These are phyloP conservation scores for Catocala fraxini DNA, from an alignment of 2,888 invertebrate genomes.

Conservation along the genomic window DNA sequence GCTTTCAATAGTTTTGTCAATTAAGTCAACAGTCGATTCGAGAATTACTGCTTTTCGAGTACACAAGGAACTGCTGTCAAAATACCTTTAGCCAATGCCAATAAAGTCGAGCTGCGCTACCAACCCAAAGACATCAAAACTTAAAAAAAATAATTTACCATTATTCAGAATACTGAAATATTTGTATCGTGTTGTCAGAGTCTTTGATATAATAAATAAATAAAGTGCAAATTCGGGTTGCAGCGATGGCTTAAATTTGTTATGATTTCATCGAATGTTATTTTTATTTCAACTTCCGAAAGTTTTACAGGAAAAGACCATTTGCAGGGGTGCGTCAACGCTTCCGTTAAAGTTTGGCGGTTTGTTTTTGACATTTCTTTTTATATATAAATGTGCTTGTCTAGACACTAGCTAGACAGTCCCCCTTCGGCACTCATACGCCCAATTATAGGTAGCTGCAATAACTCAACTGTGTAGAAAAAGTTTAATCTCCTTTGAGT, in stretches of 20 bases:
- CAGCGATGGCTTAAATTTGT: conserved; percentile 22
- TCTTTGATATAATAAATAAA: neutral
- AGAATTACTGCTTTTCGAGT: neutral
- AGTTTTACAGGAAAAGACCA: conserved; percentile 43
- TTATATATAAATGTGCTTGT: conserved; percentile 45
- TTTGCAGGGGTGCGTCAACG: conserved; percentile 42
- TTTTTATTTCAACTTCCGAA: conserved; percentile 32
- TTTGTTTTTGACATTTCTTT: conserved; percentile 37
- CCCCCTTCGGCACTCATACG: conserved; percentile 48
- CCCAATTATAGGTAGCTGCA: conserved; percentile 64
- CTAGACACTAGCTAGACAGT: conserved; percentile 54
- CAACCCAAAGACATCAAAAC: too few relatives aligned
- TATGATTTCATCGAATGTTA: conserved; percentile 29
- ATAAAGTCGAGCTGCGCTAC: too few relatives aligned
- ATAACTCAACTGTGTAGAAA: conserved; percentile 60
- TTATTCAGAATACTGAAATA: too few relatives aligned
- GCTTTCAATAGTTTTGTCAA: neutral
- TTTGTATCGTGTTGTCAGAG: neutral
- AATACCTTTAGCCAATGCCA: too few relatives aligned
- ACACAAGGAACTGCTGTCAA: too few relatives aligned
- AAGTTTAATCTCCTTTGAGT: conserved; percentile 75
- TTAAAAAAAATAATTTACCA: too few relatives aligned
- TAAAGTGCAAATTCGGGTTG: neutral
- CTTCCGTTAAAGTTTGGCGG: conserved; percentile 29
- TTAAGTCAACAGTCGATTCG: conserved; percentile 7